Evolutionary conservation across 2,888 invertebrate species (phyloP).

Genomic region (Synanthedon tipuliformis): DNA sequence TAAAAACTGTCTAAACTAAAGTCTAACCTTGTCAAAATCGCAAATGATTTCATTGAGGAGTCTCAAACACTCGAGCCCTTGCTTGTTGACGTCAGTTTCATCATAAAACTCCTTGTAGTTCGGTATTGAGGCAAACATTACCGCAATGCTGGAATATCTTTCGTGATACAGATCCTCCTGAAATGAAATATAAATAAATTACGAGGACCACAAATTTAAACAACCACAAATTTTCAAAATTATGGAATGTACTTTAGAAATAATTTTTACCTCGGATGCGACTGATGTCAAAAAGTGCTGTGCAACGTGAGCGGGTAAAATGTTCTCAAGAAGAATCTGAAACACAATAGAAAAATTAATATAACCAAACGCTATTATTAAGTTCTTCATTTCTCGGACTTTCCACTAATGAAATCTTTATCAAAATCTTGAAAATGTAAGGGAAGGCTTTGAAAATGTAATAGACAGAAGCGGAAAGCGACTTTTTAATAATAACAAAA

Average conservation of each 20-base stretch:
- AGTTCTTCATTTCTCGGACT: not conserved
- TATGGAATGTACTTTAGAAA: no score
- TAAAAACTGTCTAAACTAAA: not conserved
- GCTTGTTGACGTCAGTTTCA: slow-evolving; percentile 96
- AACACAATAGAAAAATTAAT: slow-evolving; percentile 13
- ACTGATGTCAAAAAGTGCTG: slow-evolving; percentile 88
- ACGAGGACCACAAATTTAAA: not conserved
- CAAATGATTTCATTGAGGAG: slow-evolving; percentile 97
- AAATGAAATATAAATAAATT: slow-evolving; percentile 4
- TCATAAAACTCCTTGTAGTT: slow-evolving; percentile 98
- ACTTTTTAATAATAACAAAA: no score
- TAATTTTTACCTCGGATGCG: slow-evolving; percentile 69
- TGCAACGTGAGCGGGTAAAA: slow-evolving; percentile 95
- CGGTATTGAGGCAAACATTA: slow-evolving; percentile 98
- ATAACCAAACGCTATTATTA: not conserved
- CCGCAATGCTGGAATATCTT: slow-evolving; percentile 91
- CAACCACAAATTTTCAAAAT: no score
- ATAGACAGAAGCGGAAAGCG: no score
- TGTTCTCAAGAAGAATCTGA: slow-evolving; percentile 92
- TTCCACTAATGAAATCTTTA: not conserved
- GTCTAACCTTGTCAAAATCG: slow-evolving; percentile 93
- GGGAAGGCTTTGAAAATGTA: no score
- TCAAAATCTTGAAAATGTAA: not conserved
- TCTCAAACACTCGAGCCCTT: slow-evolving; percentile 93
- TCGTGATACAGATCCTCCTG: slow-evolving; percentile 93